phyloP scores from a whole-genome alignment of 2,888 invertebrate genomes.

The Itoplectis maculator region DNA sequence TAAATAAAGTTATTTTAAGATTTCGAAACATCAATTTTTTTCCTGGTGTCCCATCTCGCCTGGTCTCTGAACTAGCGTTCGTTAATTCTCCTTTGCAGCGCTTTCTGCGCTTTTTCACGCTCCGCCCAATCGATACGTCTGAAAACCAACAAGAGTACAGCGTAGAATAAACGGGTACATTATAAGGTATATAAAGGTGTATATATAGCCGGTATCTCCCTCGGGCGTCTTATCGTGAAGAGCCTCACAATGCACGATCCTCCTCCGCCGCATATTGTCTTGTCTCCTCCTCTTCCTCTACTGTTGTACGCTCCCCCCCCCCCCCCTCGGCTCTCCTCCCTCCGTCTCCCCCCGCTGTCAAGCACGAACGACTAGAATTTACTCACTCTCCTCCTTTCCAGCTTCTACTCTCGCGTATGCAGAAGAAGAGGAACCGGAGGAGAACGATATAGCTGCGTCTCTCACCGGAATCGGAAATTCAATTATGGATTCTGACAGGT shows the following conservation, averaged over 20 bases:
- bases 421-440: background rate
- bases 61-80: too few species aligned
- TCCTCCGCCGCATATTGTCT: constrained; percentile 35
- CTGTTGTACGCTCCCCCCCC: background rate
- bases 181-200: background rate
- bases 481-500: constrained; percentile 73
- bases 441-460: background rate
- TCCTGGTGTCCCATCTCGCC: too few species aligned
- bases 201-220: constrained; percentile 28
- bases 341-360: background rate
- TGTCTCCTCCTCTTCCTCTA: constrained; percentile 17
- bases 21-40: background rate
- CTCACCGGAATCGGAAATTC: constrained; percentile 64
- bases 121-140: background rate
- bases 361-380: constrained; percentile 12
- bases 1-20: too few species aligned
- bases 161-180: constrained; percentile 17
- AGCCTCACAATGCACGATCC: constrained; percentile 23
- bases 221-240: constrained; percentile 19
- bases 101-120: too few species aligned
- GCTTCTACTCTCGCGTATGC: background rate
- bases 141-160: background rate
- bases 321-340: too few species aligned
- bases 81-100: too few species aligned
- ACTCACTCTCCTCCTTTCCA: background rate